Evolutionary conservation across 2,888 invertebrate genomes (phyloP).

Genomic region (Eupithecia pulchellata): DNA sequence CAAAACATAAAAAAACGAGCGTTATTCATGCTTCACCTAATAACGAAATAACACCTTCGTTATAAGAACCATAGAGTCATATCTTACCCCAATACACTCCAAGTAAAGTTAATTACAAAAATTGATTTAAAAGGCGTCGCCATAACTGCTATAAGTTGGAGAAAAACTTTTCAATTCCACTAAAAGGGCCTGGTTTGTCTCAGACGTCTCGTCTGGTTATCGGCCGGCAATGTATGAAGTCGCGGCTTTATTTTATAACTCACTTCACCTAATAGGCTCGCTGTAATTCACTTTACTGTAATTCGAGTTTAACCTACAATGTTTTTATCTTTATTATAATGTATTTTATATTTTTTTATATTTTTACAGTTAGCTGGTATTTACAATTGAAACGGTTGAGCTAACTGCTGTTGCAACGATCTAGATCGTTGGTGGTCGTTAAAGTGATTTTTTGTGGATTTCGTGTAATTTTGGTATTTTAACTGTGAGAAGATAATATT

Average conservation of each 20-base stretch:
- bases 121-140: conserved; percentile 84
- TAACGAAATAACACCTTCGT: too few relatives aligned
- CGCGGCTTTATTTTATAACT: conserved; percentile 84
- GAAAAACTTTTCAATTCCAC: conserved; percentile 86
- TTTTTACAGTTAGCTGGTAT: neutral
- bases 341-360: too few relatives aligned
- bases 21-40: too few relatives aligned
- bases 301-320: conserved; percentile 56
- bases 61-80: neutral
- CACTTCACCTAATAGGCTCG: conserved; percentile 82
- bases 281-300: conserved; percentile 79
- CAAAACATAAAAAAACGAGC: too few relatives aligned
- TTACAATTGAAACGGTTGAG: neutral
- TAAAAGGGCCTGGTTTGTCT: conserved; percentile 86
- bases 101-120: conserved; percentile 82
- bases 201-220: conserved; percentile 85
- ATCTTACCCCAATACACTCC: conserved; percentile 66
- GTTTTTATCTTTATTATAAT: neutral
- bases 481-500: too few relatives aligned
- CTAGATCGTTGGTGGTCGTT: too few relatives aligned
- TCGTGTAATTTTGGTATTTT: too few relatives aligned
- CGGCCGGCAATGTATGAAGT: conserved; percentile 85
- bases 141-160: conserved; percentile 80
- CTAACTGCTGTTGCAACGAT: neutral
- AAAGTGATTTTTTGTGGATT: too few relatives aligned